Evolutionary conservation across 2,113 vertebrate genomes (phyloP).

Genomic region (Microtus oregoni): DNA sequence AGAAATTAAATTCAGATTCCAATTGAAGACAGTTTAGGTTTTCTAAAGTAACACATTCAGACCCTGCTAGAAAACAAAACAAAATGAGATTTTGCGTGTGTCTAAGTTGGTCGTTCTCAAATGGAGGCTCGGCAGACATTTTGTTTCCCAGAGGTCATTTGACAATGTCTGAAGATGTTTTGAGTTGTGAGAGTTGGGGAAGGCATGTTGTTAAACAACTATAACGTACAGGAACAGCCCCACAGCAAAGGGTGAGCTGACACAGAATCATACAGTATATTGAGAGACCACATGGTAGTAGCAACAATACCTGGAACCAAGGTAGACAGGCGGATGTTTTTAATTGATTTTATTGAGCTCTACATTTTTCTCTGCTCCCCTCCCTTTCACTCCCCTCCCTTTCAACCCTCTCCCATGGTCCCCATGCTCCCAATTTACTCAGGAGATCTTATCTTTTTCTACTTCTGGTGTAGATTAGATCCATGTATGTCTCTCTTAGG

Average conservation of each 20-base stretch:
- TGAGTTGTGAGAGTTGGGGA: not conserved
- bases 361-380: too few species aligned
- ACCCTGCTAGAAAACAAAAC: not conserved
- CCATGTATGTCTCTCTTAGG: too few species aligned
- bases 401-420: too few species aligned
- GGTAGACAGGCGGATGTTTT: not conserved
- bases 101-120: not conserved
- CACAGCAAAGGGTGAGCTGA: not conserved
- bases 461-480: too few species aligned
- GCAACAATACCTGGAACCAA: not conserved
- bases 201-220: not conserved
- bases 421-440: too few species aligned
- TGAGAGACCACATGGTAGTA: not conserved
- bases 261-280: not conserved
- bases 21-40: conserved; percentile 39
- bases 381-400: too few species aligned
- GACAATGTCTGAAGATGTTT: not conserved
- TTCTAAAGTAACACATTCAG: conserved; percentile 4
- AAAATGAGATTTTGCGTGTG: not conserved
- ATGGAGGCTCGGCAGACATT: not conserved
- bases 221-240: too few species aligned
- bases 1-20: conserved; percentile 64
- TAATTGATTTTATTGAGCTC: too few species aligned
- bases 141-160: not conserved
- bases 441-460: too few species aligned